A percentile compares a stretch with the other conserved stretches of the same genome.
phyloP scores from a whole-genome alignment of 2,888 invertebrate species.

The Gryllus longicercus region DNA sequence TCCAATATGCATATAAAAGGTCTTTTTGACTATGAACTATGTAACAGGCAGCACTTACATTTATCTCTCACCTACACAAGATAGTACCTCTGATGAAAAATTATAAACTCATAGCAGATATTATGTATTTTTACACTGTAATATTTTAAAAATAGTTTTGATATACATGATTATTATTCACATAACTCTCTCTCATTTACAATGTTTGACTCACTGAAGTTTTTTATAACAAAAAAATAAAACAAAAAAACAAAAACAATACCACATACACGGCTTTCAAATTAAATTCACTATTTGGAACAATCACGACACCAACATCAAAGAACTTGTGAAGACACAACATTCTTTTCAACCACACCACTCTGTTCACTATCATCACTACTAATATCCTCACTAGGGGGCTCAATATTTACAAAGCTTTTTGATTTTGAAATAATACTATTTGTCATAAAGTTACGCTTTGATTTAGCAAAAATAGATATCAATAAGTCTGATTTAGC shows the following conservation, averaged over 20 bases:
- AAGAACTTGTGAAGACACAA: not conserved
- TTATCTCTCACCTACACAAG: not conserved
- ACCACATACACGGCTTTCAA: not conserved
- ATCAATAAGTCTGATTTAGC: constrained; percentile 30
- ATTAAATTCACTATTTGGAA: not conserved
- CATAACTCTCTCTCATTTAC: not conserved
- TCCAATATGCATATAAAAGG: too few relatives aligned
- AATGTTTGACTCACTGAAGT: not conserved
- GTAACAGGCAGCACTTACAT: not conserved
- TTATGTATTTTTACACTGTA: too few relatives aligned
- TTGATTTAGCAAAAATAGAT: constrained; percentile 31
- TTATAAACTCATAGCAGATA: too few relatives aligned
- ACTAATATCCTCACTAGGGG: not conserved
- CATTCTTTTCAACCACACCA: not conserved
- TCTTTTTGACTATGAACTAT: not conserved
- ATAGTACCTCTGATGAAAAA: too few relatives aligned
- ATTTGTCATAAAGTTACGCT: constrained; percentile 1
- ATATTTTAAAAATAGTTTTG: too few relatives aligned
- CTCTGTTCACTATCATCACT: not conserved
- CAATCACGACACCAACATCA: constrained; percentile 1
- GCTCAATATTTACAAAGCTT: not conserved
- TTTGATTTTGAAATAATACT: not conserved
- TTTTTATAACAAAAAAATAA: too few relatives aligned
- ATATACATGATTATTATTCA: too few relatives aligned
- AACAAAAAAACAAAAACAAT: too few relatives aligned